Evolutionary conservation across 1,140 invertebrate genomes (phyloP).

Genomic region (Theocolax elegans): DNA sequence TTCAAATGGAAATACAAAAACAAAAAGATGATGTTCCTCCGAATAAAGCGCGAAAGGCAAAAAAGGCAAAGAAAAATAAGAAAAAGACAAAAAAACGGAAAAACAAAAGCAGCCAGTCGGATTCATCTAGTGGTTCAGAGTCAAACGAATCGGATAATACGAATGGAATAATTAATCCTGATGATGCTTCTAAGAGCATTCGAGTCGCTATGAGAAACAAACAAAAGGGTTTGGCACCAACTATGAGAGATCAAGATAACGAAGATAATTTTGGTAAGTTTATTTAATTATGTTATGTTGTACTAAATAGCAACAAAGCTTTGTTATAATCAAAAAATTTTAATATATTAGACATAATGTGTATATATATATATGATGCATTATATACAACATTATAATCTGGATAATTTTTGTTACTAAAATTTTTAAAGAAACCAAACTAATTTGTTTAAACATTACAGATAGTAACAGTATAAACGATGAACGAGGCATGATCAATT

Average conservation of each 20-base stretch:
- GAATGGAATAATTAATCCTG: not conserved
- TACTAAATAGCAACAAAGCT: too few relatives aligned
- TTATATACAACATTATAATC: too few relatives aligned
- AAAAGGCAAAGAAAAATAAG: conserved; percentile 72
- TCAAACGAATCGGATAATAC: conserved; percentile 59
- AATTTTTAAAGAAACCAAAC: too few relatives aligned
- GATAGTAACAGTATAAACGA: conserved; percentile 42
- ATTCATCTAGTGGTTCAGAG: conserved; percentile 66
- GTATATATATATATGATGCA: too few relatives aligned
- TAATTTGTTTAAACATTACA: conserved; percentile 29
- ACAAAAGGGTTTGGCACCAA: conserved; percentile 54
- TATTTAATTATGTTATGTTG: not conserved
- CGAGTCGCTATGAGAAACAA: conserved; percentile 77
- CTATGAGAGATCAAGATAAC: not conserved
- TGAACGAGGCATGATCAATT: conserved; percentile 59
- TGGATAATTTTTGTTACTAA: too few relatives aligned
- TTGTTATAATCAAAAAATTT: too few relatives aligned
- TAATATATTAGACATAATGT: not conserved
- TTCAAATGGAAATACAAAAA: conserved; percentile 62
- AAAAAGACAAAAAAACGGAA: conserved; percentile 71
- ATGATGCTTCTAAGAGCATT: conserved; percentile 72
- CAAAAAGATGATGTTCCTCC: conserved; percentile 62
- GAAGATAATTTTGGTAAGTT: not conserved
- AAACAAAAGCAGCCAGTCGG: conserved; percentile 67
- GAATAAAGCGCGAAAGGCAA: conserved; percentile 61